Conservation (phyloP, 1,140 invertebrate species). For the Homalodisca vitripennis region DNA sequence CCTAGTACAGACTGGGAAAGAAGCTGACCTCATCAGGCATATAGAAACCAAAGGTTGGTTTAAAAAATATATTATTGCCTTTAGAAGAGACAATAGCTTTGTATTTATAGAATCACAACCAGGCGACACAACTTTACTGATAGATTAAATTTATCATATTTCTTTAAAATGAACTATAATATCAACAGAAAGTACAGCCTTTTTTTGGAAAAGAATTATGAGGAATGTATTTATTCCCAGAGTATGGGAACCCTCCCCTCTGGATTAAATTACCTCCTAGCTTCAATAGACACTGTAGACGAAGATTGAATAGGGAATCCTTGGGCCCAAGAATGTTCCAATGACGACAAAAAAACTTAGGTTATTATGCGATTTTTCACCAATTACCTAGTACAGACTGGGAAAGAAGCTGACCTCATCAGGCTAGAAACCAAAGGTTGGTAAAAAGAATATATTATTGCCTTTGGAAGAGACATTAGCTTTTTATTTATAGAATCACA, state of each 20-base stretch:
- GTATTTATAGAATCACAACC: not conserved
- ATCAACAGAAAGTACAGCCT: too few relatives aligned
- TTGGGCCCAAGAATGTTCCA: too few relatives aligned
- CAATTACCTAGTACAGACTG: conserved; percentile 84
- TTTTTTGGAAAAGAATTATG: too few relatives aligned
- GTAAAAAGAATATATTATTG: conserved; percentile 40
- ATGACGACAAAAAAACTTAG: too few relatives aligned
- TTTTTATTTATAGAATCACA: not conserved
- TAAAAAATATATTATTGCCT: conserved; percentile 40
- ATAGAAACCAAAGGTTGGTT: conserved; percentile 60
- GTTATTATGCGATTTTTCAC: conserved; percentile 86
- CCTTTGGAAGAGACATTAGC: conserved; percentile 34
- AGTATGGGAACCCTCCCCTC: too few relatives aligned
- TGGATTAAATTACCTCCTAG: too few relatives aligned
- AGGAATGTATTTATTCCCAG: too few relatives aligned
- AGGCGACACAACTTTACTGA: too few relatives aligned
- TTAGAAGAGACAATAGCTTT: conserved; percentile 32
- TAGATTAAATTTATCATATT: too few relatives aligned
- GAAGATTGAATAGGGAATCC: too few relatives aligned
- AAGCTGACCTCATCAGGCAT: conserved; percentile 72
- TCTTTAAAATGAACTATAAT: too few relatives aligned
- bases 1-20: conserved; percentile 75
- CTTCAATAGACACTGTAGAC: too few relatives aligned
- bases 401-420: conserved; percentile 71
- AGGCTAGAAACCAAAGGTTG: conserved; percentile 61